Conservation (phyloP, 2,797 vertebrate species). For the Alca torda region DNA sequence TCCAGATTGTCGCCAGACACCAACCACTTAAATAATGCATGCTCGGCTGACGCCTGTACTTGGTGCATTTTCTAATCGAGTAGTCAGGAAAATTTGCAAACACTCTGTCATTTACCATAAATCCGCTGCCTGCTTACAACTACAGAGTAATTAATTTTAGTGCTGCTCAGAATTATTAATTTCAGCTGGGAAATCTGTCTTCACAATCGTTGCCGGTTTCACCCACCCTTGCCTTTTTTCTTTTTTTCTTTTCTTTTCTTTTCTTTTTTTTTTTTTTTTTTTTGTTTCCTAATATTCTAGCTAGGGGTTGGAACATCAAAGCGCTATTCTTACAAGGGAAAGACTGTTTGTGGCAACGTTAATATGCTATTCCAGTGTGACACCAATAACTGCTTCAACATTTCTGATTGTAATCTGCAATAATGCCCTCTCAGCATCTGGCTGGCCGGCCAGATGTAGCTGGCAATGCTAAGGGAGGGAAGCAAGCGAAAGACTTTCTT, state of each 20-base stretch:
- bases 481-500: background rate
- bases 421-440: background rate
- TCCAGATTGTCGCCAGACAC: conserved; percentile 80
- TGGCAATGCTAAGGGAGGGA: background rate
- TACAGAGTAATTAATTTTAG: conserved; percentile 77
- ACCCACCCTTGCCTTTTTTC: background rate
- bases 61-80: conserved; percentile 79
- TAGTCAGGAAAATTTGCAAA: conserved; percentile 81
- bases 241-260: background rate
- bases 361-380: background rate
- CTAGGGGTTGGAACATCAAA: conserved; percentile 25
- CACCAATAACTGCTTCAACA: background rate
- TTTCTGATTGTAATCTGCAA: conserved; percentile 29
- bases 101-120: conserved; percentile 80
- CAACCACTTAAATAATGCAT: conserved; percentile 83
- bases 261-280: too few relatives aligned
- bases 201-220: background rate
- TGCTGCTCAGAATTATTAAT: conserved; percentile 75
- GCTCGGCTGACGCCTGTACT: conserved; percentile 74
- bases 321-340: background rate
- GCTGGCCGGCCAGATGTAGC: conserved; percentile 2
- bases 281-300: background rate
- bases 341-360: conserved; percentile 2
- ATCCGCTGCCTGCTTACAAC: conserved; percentile 73
- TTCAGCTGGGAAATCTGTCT: conserved; percentile 62